Evolutionary conservation across 2,113 vertebrate species (phyloP), one percentile per base, ranked within the genome.

Genomic region (Cyanoramphus novaezelandiae): DNA sequence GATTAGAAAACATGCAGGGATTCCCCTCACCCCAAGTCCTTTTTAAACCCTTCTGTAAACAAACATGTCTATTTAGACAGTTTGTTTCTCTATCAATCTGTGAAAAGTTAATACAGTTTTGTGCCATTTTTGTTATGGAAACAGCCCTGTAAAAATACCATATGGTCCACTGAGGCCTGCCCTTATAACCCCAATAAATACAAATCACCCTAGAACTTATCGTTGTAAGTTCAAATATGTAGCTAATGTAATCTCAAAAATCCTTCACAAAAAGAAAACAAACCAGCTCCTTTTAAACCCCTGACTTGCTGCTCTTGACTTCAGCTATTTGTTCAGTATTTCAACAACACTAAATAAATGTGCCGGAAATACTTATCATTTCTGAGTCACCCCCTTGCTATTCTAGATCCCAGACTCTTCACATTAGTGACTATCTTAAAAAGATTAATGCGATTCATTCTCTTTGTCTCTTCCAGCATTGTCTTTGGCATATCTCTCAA

Each of bases 181-280:
- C 92, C 95, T 95, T 82, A 39, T 84, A 96, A 94, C 92, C 92
- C 92, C 52, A 97, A 94, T 95, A 96, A 97, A 93, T 52, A 95
- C 92, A 94, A 96, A 96, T 94, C 86, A 93, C 76, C 82, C 82
- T 55, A 94, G 90, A 95, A 96, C 37, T 88, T 94, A 96, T 79
- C 72, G 53, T 82, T 80, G 21, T 52, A 86, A 92, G 69, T 81
- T 96, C 83, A 94, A 89, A 94, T 96, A 96, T 94, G 86, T 93
- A 94, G 90, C 85, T 95, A 92, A 96, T 83, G 92, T 91, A 94
- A 94, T 94, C 96, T 94, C 93, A 93, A 93, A 96, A 96, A 96
- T 78, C 90, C 93, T 92, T 96, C 95, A 88, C 55, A 41, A 55
- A 95, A 96, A 81, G 95, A 96, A 96, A 97, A 95, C 88, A 96